Conservation (phyloP, 2,113 vertebrate genomes). For the Podarcis raffonei region DNA sequence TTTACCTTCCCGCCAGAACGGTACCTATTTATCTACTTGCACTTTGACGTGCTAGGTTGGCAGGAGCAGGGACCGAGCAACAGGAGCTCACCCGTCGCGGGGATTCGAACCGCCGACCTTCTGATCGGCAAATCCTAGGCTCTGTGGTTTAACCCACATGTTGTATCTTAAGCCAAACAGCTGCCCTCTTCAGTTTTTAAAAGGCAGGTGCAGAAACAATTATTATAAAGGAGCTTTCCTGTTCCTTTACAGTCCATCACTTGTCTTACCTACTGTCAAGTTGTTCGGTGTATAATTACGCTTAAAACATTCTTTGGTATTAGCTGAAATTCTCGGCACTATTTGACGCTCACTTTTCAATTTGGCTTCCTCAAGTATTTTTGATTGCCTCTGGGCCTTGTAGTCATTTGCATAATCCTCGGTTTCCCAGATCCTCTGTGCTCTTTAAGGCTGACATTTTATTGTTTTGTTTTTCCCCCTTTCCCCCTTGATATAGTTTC, state of each 20-base stretch:
- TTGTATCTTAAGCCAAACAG: constrained; percentile 48
- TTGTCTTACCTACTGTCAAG: constrained; percentile 57
- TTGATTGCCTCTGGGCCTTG: constrained; percentile 64
- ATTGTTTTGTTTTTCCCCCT: background rate
- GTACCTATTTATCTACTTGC: too few relatives aligned
- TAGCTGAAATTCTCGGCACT: constrained; percentile 62
- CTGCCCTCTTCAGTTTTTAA: constrained; percentile 62
- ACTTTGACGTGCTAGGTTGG: too few relatives aligned
- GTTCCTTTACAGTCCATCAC: constrained; percentile 61
- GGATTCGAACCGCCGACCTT: too few relatives aligned
- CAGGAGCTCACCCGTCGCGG: too few relatives aligned
- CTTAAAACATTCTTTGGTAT: constrained; percentile 72
- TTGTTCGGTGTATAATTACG: constrained; percentile 66
- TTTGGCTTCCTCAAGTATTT: constrained; percentile 67
- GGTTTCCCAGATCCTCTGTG: constrained; percentile 57
- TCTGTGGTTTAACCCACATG: background rate
- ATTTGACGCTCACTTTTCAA: constrained; percentile 68
- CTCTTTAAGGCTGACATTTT: constrained; percentile 40
- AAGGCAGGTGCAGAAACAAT: constrained; percentile 64
- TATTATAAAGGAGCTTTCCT: constrained; percentile 49
- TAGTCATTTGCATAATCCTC: constrained; percentile 62
- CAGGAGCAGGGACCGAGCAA: too few relatives aligned
- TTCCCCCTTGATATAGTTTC: constrained; percentile 57
- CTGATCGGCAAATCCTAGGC: too few relatives aligned
- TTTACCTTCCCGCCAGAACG: too few relatives aligned